These are phyloP conservation scores for Brachionus koreanus DNA, from an alignment of 1,140 invertebrate genomes.

Conservation along the genomic window DNA sequence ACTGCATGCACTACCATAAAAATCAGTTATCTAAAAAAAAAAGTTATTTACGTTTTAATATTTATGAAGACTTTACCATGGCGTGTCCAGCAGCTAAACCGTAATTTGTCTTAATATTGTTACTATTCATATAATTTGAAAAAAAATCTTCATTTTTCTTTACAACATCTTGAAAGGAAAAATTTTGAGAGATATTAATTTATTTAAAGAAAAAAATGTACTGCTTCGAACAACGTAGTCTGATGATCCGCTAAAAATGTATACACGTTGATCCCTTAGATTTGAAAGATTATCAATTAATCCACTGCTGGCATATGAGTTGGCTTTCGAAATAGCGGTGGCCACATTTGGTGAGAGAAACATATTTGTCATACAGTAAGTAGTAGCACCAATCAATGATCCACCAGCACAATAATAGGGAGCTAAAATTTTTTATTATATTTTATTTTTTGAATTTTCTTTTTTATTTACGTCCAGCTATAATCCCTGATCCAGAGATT, in stretches of 20 bases:
- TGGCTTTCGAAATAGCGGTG: slow-evolving; percentile 17
- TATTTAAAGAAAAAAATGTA: not conserved
- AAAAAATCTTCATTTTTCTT: slow-evolving; percentile 48
- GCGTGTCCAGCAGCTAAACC: slow-evolving; percentile 1
- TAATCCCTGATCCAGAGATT: slow-evolving; percentile 55
- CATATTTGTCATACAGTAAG: slow-evolving; percentile 52
- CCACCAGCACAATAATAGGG: slow-evolving; percentile 54
- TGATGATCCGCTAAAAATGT: slow-evolving; percentile 53
- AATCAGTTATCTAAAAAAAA: slow-evolving; percentile 50
- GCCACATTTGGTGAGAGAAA: slow-evolving; percentile 48
- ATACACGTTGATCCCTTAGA: slow-evolving; percentile 52
- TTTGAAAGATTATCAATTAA: slow-evolving; percentile 52
- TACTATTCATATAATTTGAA: slow-evolving; percentile 7
- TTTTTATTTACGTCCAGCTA: slow-evolving; percentile 54
- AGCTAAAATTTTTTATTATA: slow-evolving; percentile 47
- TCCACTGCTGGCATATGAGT: not conserved
- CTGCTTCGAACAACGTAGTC: slow-evolving; percentile 55
- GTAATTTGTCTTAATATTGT: not conserved
- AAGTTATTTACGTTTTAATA: not conserved
- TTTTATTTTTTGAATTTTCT: not conserved
- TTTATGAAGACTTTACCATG: not conserved
- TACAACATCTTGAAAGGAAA: slow-evolving; percentile 49
- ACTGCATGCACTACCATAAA: slow-evolving; percentile 55
- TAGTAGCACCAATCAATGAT: slow-evolving; percentile 46
- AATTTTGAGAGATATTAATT: not conserved